These are phyloP conservation scores for Plusia festucae DNA, from an alignment of 2,888 invertebrate genomes.

Conservation along the genomic window DNA sequence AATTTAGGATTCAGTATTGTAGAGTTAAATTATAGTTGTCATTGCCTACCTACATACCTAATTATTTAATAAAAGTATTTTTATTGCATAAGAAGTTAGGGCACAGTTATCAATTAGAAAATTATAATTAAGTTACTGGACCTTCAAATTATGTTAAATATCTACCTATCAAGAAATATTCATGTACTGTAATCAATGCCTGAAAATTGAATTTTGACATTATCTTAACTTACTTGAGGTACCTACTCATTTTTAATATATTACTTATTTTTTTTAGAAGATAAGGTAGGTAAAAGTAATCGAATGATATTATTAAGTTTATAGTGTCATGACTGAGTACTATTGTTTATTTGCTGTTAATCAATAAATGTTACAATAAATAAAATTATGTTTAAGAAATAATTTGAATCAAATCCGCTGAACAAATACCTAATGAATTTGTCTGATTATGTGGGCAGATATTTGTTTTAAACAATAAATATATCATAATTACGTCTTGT, in stretches of 20 bases:
- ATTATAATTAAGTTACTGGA: not conserved
- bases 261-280: slow-evolving; percentile 37
- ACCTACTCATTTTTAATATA: too few relatives aligned
- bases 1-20: slow-evolving; percentile 44
- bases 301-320: slow-evolving; percentile 54
- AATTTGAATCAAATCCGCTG: slow-evolving; percentile 44
- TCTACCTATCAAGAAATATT: not conserved
- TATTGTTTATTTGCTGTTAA: slow-evolving; percentile 53
- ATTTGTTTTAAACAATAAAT: slow-evolving; percentile 59
- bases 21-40: slow-evolving; percentile 37
- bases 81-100: slow-evolving; percentile 35
- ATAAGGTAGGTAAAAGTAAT: slow-evolving; percentile 44
- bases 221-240: too few relatives aligned
- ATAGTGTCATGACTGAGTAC: slow-evolving; percentile 61
- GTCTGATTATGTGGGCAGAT: slow-evolving; percentile 36
- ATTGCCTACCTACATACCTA: slow-evolving; percentile 10
- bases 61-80: too few relatives aligned
- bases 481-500: slow-evolving; percentile 38
- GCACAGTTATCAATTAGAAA: slow-evolving; percentile 52
- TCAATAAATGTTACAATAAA: slow-evolving; percentile 44
- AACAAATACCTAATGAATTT: slow-evolving; percentile 36
- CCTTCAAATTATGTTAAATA: too few relatives aligned
- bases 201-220: slow-evolving; percentile 33
- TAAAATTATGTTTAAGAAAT: slow-evolving; percentile 39
- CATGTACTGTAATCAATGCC: not conserved